Percentiles rank a stretch among this genome's conserved stretches.
Evolutionary conservation across 2,888 invertebrate genomes (phyloP).

Genomic region (Palloptera scutellata): DNA sequence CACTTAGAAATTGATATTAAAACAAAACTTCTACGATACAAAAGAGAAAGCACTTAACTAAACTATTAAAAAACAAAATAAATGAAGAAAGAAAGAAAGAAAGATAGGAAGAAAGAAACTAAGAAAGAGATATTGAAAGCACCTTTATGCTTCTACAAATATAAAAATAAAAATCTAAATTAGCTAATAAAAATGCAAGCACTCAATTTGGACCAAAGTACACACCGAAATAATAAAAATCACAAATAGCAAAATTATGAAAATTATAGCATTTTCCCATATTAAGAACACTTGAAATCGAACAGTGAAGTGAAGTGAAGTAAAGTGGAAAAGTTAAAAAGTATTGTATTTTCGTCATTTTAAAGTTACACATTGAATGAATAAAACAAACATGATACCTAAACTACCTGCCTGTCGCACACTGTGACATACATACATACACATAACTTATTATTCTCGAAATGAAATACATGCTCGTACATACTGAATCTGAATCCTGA

Average conservation of each 20-base stretch:
- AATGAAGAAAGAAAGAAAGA: too few species aligned
- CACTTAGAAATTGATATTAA: background rate
- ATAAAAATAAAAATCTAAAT: constrained; percentile 4
- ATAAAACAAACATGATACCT: background rate
- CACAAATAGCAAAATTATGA: background rate
- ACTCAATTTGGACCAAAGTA: constrained; percentile 30
- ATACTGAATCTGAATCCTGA: too few species aligned
- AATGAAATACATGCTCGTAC: too few species aligned
- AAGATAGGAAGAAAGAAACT: too few species aligned
- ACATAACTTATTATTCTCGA: too few species aligned
- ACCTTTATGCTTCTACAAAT: constrained; percentile 1
- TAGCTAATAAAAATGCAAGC: constrained; percentile 8
- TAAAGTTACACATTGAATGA: background rate
- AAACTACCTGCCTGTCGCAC: background rate
- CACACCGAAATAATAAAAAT: background rate
- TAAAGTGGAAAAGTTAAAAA: background rate
- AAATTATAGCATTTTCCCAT: background rate
- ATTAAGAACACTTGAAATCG: background rate
- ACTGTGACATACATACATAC: too few species aligned
- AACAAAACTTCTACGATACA: constrained; percentile 5
- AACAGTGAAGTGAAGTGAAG: too few species aligned
- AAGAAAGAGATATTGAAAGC: constrained; percentile 32
- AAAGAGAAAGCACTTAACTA: background rate
- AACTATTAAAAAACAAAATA: background rate
- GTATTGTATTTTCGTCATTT: background rate